phyloP scores from a whole-genome alignment of 2,797 vertebrate genomes.

The Potorous gilbertii region DNA sequence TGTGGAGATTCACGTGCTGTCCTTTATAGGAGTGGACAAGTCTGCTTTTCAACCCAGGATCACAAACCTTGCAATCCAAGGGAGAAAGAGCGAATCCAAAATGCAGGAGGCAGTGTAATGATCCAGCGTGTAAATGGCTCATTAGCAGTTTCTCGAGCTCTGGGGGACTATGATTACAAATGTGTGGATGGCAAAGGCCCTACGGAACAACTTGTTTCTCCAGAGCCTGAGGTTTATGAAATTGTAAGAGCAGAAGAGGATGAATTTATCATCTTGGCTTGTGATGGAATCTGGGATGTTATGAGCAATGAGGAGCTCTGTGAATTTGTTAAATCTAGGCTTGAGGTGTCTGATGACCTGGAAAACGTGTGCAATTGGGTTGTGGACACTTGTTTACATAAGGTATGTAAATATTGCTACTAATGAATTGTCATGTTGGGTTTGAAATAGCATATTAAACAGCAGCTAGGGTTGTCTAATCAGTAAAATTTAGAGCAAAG shows the following conservation, averaged over 20 bases:
- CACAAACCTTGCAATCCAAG: slow-evolving; percentile 99
- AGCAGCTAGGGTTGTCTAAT: neutral
- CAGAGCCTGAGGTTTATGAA: slow-evolving; percentile 97
- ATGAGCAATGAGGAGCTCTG: slow-evolving; percentile 99
- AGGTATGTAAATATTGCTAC: slow-evolving; percentile 88
- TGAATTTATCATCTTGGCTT: slow-evolving; percentile 97
- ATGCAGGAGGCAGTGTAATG: slow-evolving; percentile 99
- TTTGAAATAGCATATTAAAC: slow-evolving; percentile 66
- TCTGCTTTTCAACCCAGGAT: slow-evolving; percentile 98
- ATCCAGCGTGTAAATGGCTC: slow-evolving; percentile 99
- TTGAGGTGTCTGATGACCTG: slow-evolving; percentile 95
- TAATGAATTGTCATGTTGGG: slow-evolving; percentile 55
- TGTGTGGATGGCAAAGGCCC: slow-evolving; percentile 98
- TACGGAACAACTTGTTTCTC: slow-evolving; percentile 99
- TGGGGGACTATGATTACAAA: slow-evolving; percentile 99
- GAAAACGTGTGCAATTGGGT: slow-evolving; percentile 99
- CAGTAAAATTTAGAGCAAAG: neutral
- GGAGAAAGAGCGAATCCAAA: slow-evolving; percentile 98
- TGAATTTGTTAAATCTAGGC: slow-evolving; percentile 95
- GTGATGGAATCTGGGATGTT: slow-evolving; percentile 99
- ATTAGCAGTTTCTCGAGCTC: slow-evolving; percentile 96
- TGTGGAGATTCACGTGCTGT: slow-evolving; percentile 98
- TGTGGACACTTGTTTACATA: slow-evolving; percentile 99
- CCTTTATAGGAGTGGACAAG: slow-evolving; percentile 93
- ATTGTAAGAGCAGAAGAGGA: slow-evolving; percentile 94